phyloP scores from a whole-genome alignment of 2,888 invertebrate genomes.

The Branchellion lobata region DNA sequence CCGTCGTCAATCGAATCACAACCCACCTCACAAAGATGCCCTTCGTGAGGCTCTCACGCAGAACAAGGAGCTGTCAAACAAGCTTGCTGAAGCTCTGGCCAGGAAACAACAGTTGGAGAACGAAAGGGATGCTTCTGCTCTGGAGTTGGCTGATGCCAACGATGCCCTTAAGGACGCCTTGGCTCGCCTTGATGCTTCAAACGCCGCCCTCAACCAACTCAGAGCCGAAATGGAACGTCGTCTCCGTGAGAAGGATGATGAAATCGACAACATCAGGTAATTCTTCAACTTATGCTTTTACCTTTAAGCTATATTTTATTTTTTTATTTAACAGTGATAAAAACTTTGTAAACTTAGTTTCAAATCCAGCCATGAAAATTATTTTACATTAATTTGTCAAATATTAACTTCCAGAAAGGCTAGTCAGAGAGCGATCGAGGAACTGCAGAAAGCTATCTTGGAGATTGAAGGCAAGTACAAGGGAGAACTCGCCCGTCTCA shows the following conservation, averaged over 20 bases:
- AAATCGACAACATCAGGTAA: constrained; percentile 92
- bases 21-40: constrained; percentile 72
- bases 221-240: constrained; percentile 96
- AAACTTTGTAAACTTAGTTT: not conserved
- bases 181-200: constrained; percentile 85
- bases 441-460: constrained; percentile 61
- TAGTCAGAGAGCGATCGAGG: constrained; percentile 62
- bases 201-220: constrained; percentile 77
- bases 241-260: constrained; percentile 95
- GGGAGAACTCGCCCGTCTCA: constrained; percentile 60
- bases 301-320: no score
- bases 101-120: constrained; percentile 94
- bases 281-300: no score
- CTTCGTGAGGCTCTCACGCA: constrained; percentile 89
- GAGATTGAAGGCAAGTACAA: constrained; percentile 63
- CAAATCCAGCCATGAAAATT: not conserved
- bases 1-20: no score
- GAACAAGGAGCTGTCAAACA: constrained; percentile 88
- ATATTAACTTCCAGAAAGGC: constrained; percentile 56
- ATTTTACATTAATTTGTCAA: not conserved
- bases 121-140: constrained; percentile 96
- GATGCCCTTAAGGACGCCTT: constrained; percentile 90
- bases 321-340: not conserved
- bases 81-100: constrained; percentile 86
- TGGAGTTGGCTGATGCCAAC: constrained; percentile 97